A percentile compares a stretch with the other conserved stretches of the same genome.
These are phyloP conservation scores for Onychomys arenicola DNA, from an alignment of 2,797 vertebrate genomes.

Conservation along the genomic window DNA sequence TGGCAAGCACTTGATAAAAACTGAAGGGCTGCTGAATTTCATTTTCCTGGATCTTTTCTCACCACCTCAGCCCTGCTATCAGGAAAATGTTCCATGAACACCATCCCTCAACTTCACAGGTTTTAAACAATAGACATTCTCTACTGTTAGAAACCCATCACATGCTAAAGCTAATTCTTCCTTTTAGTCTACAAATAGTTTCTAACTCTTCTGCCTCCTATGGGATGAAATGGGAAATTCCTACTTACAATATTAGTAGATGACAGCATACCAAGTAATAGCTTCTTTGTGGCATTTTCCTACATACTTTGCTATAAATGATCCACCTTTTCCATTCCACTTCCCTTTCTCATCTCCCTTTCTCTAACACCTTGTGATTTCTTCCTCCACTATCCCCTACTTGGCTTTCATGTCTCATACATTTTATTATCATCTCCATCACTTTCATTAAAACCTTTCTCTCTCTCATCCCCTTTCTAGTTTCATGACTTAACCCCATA, in stretches of 20 bases:
- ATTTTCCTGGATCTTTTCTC: not conserved
- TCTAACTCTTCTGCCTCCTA: not conserved
- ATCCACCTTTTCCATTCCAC: rapidly evolving
- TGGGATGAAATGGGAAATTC: not conserved
- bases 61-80: not conserved
- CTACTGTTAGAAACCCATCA: not conserved
- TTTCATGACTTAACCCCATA: not conserved
- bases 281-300: not conserved
- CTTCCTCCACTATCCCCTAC: not conserved
- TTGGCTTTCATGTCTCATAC: no score
- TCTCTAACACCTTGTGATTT: not conserved
- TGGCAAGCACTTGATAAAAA: not conserved
- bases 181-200: conserved; percentile 7
- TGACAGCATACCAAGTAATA: not conserved
- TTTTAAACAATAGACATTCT: not conserved
- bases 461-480: not conserved
- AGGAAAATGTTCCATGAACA: not conserved
- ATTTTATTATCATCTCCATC: not conserved
- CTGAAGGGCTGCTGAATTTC: not conserved
- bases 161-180: not conserved
- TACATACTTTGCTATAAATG: not conserved
- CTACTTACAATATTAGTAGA: not conserved
- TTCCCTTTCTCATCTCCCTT: not conserved
- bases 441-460: not conserved
- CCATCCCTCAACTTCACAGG: not conserved